Base-by-base conservation (phyloP, 1,140 invertebrate genomes). In the Pararge aegeria region DNA sequence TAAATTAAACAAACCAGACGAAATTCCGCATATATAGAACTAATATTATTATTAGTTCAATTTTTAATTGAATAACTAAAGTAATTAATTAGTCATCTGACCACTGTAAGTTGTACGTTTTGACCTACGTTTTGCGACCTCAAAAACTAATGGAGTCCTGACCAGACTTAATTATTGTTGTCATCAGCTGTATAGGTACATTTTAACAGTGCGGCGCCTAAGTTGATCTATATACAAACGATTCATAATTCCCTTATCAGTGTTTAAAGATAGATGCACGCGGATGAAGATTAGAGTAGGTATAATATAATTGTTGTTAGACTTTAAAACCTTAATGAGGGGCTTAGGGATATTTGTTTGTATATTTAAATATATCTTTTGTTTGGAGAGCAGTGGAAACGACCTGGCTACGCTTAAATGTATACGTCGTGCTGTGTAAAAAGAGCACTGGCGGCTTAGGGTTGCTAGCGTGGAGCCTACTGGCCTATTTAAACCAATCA, bases 321-420 rank as follows among this genome's bases (percentile, higher is more conserved):
- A 54, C 21, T 59, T n/a, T 64, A 64, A 63, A 67, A 64, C 51
- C 44, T 58, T 59, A 55, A 68, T 58, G 38, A 27, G 15, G 21
- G 29, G 21, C 52, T 54, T 54, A 40, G 52, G 12, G 37, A 44
- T 6, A 44, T 19, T 63, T 57, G 15, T 63, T 58, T 57, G 24
- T 53, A 40, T 61, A 61, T 60, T 61, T 38, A 24, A 67, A 57
- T 69, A 66, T 65, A 64, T 61, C 66, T 67, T 59, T 54, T 38
- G 37, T 73, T 70, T 65, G 65, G 30, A 15, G 42, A 53, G 27
- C 29, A 44, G 44, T 73, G 67, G 64, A 73, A 70, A 67, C 34
- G 50, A 55, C 63, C 62, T 44, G 27, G 54, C 16, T 40, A 49
- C 40, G 27, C 42, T 15, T 34, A 27, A 40, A 30, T 4, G 34